Conservation (phyloP, 2,888 invertebrate species). For the Synanthedon vespiformis region DNA sequence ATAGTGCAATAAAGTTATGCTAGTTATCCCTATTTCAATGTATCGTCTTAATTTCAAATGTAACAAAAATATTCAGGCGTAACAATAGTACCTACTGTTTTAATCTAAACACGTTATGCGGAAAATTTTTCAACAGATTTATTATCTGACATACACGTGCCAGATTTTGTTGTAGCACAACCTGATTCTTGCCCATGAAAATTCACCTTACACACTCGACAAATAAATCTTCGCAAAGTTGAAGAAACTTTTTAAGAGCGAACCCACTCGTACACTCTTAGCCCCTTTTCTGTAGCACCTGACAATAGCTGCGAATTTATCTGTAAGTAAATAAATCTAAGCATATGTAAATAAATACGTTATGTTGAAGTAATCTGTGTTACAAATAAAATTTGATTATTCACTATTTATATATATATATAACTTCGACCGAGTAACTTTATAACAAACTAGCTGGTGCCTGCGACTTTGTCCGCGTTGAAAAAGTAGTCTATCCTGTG, state of each 20-base stretch:
- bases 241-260: constrained; percentile 19
- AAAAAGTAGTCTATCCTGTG: too few relatives aligned
- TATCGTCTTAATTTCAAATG: too few relatives aligned
- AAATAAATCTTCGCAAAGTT: constrained; percentile 19
- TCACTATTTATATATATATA: not conserved
- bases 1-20: too few relatives aligned
- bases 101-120: not conserved
- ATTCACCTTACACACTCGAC: constrained; percentile 3
- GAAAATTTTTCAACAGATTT: not conserved
- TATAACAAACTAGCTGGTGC: too few relatives aligned
- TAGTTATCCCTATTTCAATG: too few relatives aligned
- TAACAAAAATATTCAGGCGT: too few relatives aligned
- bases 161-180: not conserved
- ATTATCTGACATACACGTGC: not conserved
- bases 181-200: not conserved
- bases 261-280: constrained; percentile 21
- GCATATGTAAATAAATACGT: not conserved
- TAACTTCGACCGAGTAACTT: too few relatives aligned
- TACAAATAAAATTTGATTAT: not conserved
- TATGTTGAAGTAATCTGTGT: not conserved
- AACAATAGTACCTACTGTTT: too few relatives aligned
- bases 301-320: constrained; percentile 36
- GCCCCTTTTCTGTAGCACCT: constrained; percentile 22
- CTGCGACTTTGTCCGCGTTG: too few relatives aligned
- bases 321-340: constrained; percentile 17